A percentile compares a stretch with the other conserved stretches of the same genome.
phyloP scores from a whole-genome alignment of 35 echinoderm and acorn worm genomes.

The Hemicentrotus pulcherrimus region DNA sequence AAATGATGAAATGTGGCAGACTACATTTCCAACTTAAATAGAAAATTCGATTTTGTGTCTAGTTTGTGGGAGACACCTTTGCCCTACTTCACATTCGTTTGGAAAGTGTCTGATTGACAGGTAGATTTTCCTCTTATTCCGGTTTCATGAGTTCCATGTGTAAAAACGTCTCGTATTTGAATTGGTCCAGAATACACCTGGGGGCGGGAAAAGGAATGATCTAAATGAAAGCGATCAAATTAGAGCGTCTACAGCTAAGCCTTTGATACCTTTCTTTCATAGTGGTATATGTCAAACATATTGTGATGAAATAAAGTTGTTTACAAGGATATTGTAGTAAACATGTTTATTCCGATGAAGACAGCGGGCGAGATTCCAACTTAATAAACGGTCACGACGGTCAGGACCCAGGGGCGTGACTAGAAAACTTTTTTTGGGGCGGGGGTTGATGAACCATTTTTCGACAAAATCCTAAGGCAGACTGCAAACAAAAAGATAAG shows the following conservation, averaged over 20 bases:
- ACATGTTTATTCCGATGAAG: not conserved
- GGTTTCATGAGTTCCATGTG: slow-evolving; percentile 10
- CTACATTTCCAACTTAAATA: not conserved
- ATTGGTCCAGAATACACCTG: not conserved
- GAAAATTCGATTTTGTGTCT: not conserved
- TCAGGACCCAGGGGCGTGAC: too few species aligned
- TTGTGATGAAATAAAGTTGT: too few species aligned
- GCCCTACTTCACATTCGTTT: not conserved
- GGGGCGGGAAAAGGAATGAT: not conserved
- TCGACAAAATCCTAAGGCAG: too few species aligned
- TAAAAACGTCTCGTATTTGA: not conserved
- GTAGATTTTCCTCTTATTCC: not conserved
- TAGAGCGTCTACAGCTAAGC: too few species aligned
- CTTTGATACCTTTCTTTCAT: too few species aligned
- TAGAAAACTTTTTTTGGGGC: too few species aligned
- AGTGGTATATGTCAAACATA: too few species aligned
- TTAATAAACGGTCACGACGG: too few species aligned
- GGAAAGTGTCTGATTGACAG: not conserved
- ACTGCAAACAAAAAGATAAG: not conserved
- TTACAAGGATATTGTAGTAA: too few species aligned
- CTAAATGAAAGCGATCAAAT: not conserved
- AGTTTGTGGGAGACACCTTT: not conserved
- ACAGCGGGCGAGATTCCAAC: not conserved
- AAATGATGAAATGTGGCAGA: not conserved
- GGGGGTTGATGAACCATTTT: not conserved